Base-by-base conservation (phyloP, 2,113 vertebrate species). In the Agapornis roseicollis region DNA sequence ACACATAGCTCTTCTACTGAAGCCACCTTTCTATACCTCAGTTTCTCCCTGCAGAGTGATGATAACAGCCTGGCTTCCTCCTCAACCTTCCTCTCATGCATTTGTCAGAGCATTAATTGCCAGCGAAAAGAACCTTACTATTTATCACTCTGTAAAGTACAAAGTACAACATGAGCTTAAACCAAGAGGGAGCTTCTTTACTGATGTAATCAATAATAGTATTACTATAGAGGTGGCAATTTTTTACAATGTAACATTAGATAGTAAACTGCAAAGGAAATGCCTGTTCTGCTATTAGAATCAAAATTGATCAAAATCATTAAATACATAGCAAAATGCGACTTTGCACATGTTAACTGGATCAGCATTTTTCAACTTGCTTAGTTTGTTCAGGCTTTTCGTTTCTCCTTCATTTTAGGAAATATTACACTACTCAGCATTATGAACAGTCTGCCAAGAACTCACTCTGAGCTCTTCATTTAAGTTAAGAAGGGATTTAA, bases 401-500 rank as follows among this genome's bases (percentile, higher is more conserved):
- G 22, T 70, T 83, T 58, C 70, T 27, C 44, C 49, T 81, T 80
- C 52, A 12, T 74, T 81, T 84, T 20, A 41, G 44, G 68, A 94
- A 94, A 88, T 81, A 82, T n/a, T 53, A 89, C 69, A 27, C 61
- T 74, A 69, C 66, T 94, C 86, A 90, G 83, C 86, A 84, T 79
- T 81, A 39, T 41, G 41, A 72, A 64, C 56, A 15, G 1, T 31
- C 50, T 64, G 90, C 92, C 82, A 96, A 92, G 69, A 94, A 88
- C 83, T 94, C 61, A 92, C 69, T 96, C 61, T 65, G 42, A 95
- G 65, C 56, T 85, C 79, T 81, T 93, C 20, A 25, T 74, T 95
- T 81, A 74, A 89, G 35, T 86, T 89, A 92, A 89, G 88, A 89
- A 93, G 77, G 80, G 92, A 97, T 97, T 96, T 94, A 94, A 90